Evolutionary conservation across 2,113 vertebrate genomes (phyloP), one percentile per base, ranked within the genome.

Genomic region (Rallus limicola): DNA sequence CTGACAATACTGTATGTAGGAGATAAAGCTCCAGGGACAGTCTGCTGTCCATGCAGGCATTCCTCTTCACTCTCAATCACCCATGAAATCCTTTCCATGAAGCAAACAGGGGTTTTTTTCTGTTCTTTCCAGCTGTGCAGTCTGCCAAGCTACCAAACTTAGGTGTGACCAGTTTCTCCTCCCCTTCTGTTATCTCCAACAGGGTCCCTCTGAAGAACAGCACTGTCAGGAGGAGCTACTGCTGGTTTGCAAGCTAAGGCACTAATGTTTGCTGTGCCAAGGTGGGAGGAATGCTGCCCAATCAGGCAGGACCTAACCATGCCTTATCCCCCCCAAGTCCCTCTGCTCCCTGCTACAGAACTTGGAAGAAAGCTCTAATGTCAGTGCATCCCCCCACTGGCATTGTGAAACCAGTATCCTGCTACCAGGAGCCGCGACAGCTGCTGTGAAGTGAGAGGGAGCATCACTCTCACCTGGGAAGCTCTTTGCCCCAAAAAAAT

Each of bases 131-230:
- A 52, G 55, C 62, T 53, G 10, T 24, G 23, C 38, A 25, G 53
- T 53, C 36, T 25, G 70, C 53, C n/a, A 4, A 1, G 8, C 28
- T 16, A 38, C 38, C 0, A 3, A 44, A 62, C 2, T 2, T n/a
- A 70, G 60, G 34, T 23, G 25, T 36, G 36, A 21, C 33, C 31
- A 26, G 34, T 34, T 58, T 50, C 21, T 75, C 26, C 23, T 25
- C 11, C 17, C 34, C 5, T n/a, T 13, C 20, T n/a, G 48, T 40
- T 34, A 16, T 10, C 48, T 69, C 29, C 1, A 1, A 9, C 19
- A 29, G 25, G 71, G 40, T 56, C 29, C 17, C 24, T 50, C 48
- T 42, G 34, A 26, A 29, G 31, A 24, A 10, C 24, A 56, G 11
- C 29, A 46, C 6, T 4, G 0, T 28, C 38, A 77, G 56, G n/a